Base-by-base conservation (phyloP, 2,113 vertebrate species). In the Ivindomyrus marchei region DNA sequence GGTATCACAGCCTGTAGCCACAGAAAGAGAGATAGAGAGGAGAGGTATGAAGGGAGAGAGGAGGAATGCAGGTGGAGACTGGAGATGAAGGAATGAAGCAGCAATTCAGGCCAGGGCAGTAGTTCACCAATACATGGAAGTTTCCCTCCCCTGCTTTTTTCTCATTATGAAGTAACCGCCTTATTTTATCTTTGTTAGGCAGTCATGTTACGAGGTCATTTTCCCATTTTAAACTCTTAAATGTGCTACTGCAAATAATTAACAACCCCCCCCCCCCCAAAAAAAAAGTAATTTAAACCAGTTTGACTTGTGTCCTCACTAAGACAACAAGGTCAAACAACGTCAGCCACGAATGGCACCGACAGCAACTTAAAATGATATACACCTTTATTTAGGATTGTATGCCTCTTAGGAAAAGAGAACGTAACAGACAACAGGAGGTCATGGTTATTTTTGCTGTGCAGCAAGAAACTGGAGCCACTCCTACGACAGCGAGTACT, bases 311-410 rank as follows among this genome's bases (percentile, higher is more conserved):
- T 86, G 47, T 47, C 27, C 2, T 39, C 52, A 19, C 49, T 53
- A 42, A 15, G 13, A 88, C 36, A 88, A 42, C n/a, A n/a, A 52
- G 49, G 49, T 52, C 49, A 52, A 50, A 24, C 85, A 52, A 15
- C n/a, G 7, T 50, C 49, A 87, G 47, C 49, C 47, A 50, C n/a
- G 21, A 36, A 58, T 39, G 46, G 42, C 31, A n/a, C 53, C 24
- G 45, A 90, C 45, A 90, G 85, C 8, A 17, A 45, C 36, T 90
- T 88, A 90, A 90, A 90, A 90, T 74, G 85, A 90, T 88, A 90
- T 90, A 90, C 89, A 90, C 85, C 49, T 90, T 90, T 90, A 90
- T 90, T 87, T 56, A 80, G 85, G 89, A 77, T 88, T 70, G 45
- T 87, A 88, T 90, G 89, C 62, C 85, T 90, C 89, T 85, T 90